A percentile compares a stretch with the other conserved stretches of the same genome.
Conservation (phyloP, 2,888 invertebrate species). For the Galeopsomyia nigrocyanea region DNA sequence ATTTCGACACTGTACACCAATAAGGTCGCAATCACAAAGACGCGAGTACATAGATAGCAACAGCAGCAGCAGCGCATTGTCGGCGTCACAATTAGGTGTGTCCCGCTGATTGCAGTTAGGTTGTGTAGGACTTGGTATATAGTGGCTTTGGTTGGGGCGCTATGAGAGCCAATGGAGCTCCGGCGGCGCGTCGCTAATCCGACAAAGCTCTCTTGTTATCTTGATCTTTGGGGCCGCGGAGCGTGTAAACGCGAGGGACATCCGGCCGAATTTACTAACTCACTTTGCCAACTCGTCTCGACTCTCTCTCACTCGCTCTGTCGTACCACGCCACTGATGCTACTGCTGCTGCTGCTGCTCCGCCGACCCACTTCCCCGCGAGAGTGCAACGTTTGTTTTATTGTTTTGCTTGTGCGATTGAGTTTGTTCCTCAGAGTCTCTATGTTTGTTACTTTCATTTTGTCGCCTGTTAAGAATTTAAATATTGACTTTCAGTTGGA, state of each 20-base stretch:
- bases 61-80: no score
- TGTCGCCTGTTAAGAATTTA: no score
- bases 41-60: no score
- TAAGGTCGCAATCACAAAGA: no score
- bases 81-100: neutral
- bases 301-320: slow-evolving; percentile 1
- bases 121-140: slow-evolving; percentile 1
- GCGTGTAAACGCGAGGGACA: slow-evolving; percentile 58
- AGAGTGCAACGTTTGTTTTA: neutral
- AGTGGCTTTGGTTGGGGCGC: slow-evolving; percentile 37
- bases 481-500: no score
- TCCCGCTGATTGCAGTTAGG: slow-evolving; percentile 35
- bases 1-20: no score
- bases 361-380: neutral
- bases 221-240: slow-evolving; percentile 42
- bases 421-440: no score
- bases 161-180: slow-evolving; percentile 18
- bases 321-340: neutral
- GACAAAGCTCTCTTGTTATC: slow-evolving; percentile 57
- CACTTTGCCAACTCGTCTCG: slow-evolving; percentile 51
- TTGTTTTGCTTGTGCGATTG: neutral
- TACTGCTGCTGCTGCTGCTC: slow-evolving; percentile 1
- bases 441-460: no score
- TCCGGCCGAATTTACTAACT: slow-evolving; percentile 59
- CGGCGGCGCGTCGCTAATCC: slow-evolving; percentile 55